phyloP scores from a whole-genome alignment of 2,888 invertebrate genomes.

The Nomada flava region DNA sequence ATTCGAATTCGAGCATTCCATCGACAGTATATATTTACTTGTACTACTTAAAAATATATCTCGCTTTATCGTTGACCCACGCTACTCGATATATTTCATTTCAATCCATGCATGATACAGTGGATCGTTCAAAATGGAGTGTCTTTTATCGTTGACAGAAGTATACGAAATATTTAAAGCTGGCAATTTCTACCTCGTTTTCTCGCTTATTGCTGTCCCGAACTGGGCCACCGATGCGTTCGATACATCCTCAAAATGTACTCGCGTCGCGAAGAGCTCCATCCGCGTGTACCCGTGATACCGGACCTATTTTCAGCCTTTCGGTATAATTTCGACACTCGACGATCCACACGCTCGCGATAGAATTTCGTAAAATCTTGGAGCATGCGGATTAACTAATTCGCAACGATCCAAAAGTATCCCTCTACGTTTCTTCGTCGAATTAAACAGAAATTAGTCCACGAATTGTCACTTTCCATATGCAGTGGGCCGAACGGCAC shows the following conservation, averaged over 20 bases:
- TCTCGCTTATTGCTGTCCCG: constrained; percentile 21
- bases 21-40: no score
- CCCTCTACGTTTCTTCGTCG: neutral
- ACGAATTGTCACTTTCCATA: neutral
- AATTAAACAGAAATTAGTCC: no score
- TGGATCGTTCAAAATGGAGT: no score
- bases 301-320: constrained; percentile 13
- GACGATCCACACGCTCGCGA: constrained; percentile 3
- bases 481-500: neutral
- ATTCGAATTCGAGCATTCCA: no score
- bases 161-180: constrained; percentile 3
- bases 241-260: constrained; percentile 60
- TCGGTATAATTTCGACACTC: constrained; percentile 17
- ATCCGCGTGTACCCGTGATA: constrained; percentile 9
- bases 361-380: constrained; percentile 25
- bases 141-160: no score
- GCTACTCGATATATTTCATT: no score
- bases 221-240: constrained; percentile 50
- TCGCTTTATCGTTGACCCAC: no score
- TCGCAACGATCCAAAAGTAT: neutral
- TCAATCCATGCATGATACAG: no score
- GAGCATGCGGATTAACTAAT: no score
- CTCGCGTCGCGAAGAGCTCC: constrained; percentile 10
- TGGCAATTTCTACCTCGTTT: constrained; percentile 14
- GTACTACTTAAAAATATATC: no score